A percentile compares a stretch with the other conserved stretches of the same genome.
phyloP scores from a whole-genome alignment of 2,888 invertebrate genomes.

The Odontocolon sp. region DNA sequence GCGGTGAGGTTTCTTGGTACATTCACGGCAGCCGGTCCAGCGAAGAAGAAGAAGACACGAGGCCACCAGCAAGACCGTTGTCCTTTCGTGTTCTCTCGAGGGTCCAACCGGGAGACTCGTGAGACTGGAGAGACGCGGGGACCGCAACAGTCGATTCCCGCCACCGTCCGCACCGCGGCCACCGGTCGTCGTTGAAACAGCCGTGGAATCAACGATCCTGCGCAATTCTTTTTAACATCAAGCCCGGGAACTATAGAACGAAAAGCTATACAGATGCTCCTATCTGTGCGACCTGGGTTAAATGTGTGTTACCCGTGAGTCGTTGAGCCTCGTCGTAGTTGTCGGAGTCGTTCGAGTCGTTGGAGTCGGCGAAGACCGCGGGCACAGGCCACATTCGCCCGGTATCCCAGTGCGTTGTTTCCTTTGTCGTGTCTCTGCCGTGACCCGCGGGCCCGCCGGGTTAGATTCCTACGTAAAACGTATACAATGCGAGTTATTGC shows the following conservation, averaged over 20 bases:
- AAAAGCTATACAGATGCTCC: conserved; percentile 22
- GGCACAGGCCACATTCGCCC: conserved; percentile 45
- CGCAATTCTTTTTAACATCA: conserved; percentile 19
- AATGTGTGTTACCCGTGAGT: conserved; percentile 53
- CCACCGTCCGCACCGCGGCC: conserved; percentile 23
- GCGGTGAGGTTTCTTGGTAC: conserved; percentile 21
- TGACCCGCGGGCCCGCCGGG: conserved; percentile 79
- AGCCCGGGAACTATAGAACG: too few species aligned
- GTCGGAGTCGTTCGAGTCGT: conserved; percentile 30
- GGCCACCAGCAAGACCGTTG: conserved; percentile 60
- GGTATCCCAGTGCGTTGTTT: conserved; percentile 64
- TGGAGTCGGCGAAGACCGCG: conserved; percentile 47
- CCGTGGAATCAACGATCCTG: conserved; percentile 26
- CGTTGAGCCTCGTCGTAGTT: conserved; percentile 36
- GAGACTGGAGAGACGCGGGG: conserved; percentile 29
- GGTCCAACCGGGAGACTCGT: conserved; percentile 42
- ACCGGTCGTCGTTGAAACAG: conserved; percentile 3
- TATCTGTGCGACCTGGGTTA: conserved; percentile 14
- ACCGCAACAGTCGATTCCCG: conserved; percentile 13
- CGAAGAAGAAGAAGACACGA: conserved; percentile 50
- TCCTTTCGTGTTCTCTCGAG: conserved; percentile 54
- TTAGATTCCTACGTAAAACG: conserved; percentile 79
- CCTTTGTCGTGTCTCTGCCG: conserved; percentile 71
- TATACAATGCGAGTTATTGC: conserved; percentile 81
- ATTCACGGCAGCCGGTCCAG: not conserved